These are phyloP conservation scores for Caenorhabditis sp. DNA, from an alignment of 2,888 invertebrate species.

Conservation along the genomic window DNA sequence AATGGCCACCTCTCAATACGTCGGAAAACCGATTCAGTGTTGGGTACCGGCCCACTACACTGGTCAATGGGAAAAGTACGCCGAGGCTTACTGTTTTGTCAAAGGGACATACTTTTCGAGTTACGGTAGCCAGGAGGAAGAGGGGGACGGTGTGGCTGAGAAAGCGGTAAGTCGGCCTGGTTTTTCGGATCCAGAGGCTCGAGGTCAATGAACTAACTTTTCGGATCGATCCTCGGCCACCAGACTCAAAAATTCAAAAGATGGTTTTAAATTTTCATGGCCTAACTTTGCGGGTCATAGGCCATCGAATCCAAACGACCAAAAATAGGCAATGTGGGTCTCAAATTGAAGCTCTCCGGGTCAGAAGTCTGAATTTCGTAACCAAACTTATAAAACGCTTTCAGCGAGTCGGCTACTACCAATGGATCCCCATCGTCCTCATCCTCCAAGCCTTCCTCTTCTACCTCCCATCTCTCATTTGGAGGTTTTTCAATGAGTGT, in stretches of 20 bases:
- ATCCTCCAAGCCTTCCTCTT: conserved; percentile 82
- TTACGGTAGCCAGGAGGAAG: conserved; percentile 67
- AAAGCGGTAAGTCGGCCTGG: conserved; percentile 31
- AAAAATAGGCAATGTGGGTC: too few relatives aligned
- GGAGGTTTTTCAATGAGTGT: conserved; percentile 78
- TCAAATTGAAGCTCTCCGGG: too few relatives aligned
- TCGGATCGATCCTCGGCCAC: too few relatives aligned
- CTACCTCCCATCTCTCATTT: conserved; percentile 81
- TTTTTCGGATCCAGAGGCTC: too few relatives aligned
- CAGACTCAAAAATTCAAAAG: too few relatives aligned
- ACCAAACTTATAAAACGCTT: too few relatives aligned
- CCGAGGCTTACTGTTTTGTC: conserved; percentile 82
- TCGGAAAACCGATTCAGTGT: conserved; percentile 82
- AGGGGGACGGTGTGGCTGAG: conserved; percentile 27
- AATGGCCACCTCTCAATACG: conserved; percentile 82
- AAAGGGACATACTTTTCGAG: conserved; percentile 78
- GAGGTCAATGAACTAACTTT: too few relatives aligned
- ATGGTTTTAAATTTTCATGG: too few relatives aligned
- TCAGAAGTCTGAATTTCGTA: too few relatives aligned
- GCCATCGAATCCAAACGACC: too few relatives aligned
- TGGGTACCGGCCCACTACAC: conserved; percentile 83
- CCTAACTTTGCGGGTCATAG: too few relatives aligned
- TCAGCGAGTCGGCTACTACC: conserved; percentile 76
- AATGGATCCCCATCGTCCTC: conserved; percentile 80
- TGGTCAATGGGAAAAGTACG: conserved; percentile 81